These are phyloP conservation scores for Lates japonicus DNA, from an alignment of 2,797 vertebrate species.

Conservation along the genomic window DNA sequence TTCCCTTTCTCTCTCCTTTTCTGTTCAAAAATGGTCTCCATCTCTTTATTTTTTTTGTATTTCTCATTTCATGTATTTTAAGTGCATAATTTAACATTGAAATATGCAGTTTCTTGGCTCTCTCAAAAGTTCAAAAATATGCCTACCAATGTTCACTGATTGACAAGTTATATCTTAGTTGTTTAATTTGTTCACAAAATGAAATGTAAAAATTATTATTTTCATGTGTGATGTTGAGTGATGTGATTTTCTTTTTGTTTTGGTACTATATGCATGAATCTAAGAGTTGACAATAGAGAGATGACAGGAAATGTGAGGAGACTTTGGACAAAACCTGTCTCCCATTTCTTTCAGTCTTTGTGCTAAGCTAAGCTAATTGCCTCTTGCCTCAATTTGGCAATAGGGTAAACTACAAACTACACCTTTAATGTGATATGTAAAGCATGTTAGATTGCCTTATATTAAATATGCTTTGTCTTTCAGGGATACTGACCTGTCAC, in stretches of 20 bases:
- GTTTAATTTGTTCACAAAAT: no score
- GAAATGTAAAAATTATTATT: no score
- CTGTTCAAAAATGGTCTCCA: background rate
- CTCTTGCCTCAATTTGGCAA: background rate
- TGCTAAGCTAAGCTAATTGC: background rate
- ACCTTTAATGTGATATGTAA: background rate
- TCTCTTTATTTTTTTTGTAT: background rate
- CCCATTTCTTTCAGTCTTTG: background rate
- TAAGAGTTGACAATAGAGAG: background rate
- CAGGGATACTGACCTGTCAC: constrained; percentile 36
- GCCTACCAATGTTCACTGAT: background rate
- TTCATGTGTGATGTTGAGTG: no score
- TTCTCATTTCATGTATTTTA: no score
- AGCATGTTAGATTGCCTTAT: accelerated
- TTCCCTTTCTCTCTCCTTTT: background rate
- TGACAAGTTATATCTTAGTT: no score
- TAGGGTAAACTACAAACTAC: background rate
- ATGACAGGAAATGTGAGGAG: background rate
- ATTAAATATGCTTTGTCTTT: constrained; percentile 11
- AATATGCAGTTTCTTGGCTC: background rate
- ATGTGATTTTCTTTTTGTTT: no score
- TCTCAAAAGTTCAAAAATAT: background rate
- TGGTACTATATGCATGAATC: no score
- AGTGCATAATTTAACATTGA: no score
- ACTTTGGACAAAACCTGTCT: background rate